phyloP scores from a whole-genome alignment of 2,797 vertebrate genomes.

The Clamator glandarius region DNA sequence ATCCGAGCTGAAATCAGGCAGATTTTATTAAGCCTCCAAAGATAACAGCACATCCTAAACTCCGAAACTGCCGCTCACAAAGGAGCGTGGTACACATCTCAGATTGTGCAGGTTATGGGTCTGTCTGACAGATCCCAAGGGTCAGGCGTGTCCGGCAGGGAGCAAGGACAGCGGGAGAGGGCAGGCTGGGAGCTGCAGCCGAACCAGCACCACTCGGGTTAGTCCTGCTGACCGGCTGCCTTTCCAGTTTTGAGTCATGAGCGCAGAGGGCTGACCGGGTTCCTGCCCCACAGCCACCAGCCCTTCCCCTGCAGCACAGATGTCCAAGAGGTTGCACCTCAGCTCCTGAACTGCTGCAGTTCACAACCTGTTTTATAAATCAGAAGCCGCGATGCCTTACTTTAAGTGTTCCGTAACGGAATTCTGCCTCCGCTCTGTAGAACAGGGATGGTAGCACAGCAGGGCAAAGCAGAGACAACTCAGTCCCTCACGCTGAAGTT shows the following conservation, averaged over 20 bases:
- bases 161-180: neutral
- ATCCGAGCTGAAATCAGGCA: neutral
- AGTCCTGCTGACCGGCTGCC: no score
- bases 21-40: neutral
- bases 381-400: neutral
- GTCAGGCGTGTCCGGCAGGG: neutral
- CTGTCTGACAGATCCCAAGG: neutral
- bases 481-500: accelerated
- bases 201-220: neutral
- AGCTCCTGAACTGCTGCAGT: neutral
- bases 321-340: neutral
- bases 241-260: neutral
- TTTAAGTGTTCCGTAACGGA: accelerated
- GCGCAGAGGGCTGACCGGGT: neutral
- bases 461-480: neutral
- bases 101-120: neutral
- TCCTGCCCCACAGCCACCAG: neutral
- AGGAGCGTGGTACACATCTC: neutral
- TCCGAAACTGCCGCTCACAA: neutral
- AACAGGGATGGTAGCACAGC: accelerated
- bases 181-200: neutral
- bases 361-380: neutral
- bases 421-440: neutral
- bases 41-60: neutral
- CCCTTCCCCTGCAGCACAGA: neutral